phyloP scores from a whole-genome alignment of 2,113 vertebrate species.

The Tupaia tana region DNA sequence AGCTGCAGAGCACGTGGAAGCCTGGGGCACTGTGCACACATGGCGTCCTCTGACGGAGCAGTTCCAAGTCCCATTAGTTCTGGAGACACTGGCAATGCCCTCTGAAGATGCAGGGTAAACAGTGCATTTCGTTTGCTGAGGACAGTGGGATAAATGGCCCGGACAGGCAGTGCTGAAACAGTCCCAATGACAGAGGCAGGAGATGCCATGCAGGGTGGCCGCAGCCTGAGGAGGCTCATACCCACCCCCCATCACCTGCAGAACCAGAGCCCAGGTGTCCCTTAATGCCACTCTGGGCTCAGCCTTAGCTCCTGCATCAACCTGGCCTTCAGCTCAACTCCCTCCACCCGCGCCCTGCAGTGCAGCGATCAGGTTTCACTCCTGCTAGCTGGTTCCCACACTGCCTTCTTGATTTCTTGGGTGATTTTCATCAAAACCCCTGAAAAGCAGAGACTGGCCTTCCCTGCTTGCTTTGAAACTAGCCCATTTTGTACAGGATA shows the following conservation, averaged over 20 bases:
- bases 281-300: not conserved
- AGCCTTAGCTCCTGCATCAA: not conserved
- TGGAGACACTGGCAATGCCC: not conserved
- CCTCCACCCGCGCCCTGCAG: not conserved
- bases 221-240: rapidly evolving
- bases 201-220: rapidly evolving
- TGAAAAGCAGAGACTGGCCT: not conserved
- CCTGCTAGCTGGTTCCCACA: not conserved
- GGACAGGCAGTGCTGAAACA: not conserved
- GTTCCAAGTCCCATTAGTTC: not conserved
- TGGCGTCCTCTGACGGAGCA: rapidly evolving
- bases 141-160: not conserved
- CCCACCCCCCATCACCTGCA: not conserved
- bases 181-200: not conserved
- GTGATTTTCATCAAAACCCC: not conserved
- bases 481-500: not conserved
- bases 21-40: rapidly evolving
- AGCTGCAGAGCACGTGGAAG: not conserved
- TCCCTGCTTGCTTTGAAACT: not conserved
- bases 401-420: not conserved
- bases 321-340: not conserved
- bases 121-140: not conserved
- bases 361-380: not conserved
- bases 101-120: not conserved
- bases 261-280: not conserved